Evolutionary conservation across 2,888 invertebrate genomes (phyloP).

Genomic region (Drosophila melanosoma): DNA sequence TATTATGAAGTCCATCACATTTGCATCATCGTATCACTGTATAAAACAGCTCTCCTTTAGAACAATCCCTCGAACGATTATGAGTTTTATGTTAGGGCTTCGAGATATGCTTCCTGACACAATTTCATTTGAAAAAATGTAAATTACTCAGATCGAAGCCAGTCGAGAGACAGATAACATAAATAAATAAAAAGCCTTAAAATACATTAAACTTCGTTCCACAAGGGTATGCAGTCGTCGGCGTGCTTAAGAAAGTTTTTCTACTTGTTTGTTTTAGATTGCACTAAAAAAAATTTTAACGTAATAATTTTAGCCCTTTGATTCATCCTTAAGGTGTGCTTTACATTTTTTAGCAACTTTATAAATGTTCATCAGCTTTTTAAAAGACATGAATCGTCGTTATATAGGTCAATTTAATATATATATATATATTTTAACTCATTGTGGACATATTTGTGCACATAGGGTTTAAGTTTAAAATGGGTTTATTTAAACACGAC

Average conservation of each 20-base stretch:
- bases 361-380: neutral
- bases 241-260: neutral
- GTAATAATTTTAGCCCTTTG: neutral
- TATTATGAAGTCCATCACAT: neutral
- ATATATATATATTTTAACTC: neutral
- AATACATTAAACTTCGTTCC: neutral
- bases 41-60: neutral
- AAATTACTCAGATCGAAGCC: neutral
- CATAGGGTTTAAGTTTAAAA: conserved; percentile 15
- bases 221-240: neutral
- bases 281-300: neutral
- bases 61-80: neutral
- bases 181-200: neutral
- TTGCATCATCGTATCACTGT: neutral
- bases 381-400: neutral
- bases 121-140: neutral
- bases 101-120: neutral
- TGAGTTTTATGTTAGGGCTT: neutral
- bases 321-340: neutral
- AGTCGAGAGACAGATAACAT: neutral
- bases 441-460: neutral
- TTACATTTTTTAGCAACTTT: neutral
- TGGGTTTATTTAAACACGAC: conserved; percentile 33
- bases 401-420: neutral
- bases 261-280: neutral